Percentiles rank a stretch among this genome's conserved stretches.
phyloP scores from a whole-genome alignment of 2,888 invertebrate genomes.

The Caenorhabditis panamensis region DNA sequence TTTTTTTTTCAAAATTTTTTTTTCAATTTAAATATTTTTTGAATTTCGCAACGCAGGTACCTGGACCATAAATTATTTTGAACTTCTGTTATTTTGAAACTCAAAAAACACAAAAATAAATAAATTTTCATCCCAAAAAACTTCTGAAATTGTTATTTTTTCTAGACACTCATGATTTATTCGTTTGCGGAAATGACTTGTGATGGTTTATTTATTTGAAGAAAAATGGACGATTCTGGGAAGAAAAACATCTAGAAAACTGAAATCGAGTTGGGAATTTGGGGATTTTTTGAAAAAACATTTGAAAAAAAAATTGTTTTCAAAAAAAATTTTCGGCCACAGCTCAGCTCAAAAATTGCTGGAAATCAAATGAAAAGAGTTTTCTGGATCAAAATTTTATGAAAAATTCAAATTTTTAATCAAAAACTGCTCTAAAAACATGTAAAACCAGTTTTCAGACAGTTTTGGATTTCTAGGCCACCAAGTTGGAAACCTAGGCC shows the following conservation, averaged over 20 bases:
- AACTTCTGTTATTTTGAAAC: too few relatives aligned
- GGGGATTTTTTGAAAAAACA: too few relatives aligned
- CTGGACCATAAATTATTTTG: too few relatives aligned
- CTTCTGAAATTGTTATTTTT: neutral
- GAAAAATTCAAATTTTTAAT: neutral
- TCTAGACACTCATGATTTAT: neutral
- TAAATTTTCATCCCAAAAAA: neutral
- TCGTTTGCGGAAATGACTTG: neutral
- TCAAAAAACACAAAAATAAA: too few relatives aligned
- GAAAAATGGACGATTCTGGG: neutral
- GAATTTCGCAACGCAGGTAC: too few relatives aligned
- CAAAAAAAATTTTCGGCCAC: neutral
- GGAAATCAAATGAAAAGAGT: too few relatives aligned
- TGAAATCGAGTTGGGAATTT: neutral
- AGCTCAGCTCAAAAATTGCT: neutral
- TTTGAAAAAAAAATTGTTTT: neutral
- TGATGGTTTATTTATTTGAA: neutral
- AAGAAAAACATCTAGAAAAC: neutral
- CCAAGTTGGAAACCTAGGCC: neutral
- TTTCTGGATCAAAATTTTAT: neutral
- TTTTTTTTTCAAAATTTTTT: too few relatives aligned
- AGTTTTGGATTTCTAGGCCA: neutral
- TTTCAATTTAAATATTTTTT: too few relatives aligned
- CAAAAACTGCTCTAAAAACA: too few relatives aligned
- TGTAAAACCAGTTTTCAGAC: too few relatives aligned